These are phyloP conservation scores for Noctua pronuba DNA, from an alignment of 2,888 invertebrate genomes.

Conservation along the genomic window DNA sequence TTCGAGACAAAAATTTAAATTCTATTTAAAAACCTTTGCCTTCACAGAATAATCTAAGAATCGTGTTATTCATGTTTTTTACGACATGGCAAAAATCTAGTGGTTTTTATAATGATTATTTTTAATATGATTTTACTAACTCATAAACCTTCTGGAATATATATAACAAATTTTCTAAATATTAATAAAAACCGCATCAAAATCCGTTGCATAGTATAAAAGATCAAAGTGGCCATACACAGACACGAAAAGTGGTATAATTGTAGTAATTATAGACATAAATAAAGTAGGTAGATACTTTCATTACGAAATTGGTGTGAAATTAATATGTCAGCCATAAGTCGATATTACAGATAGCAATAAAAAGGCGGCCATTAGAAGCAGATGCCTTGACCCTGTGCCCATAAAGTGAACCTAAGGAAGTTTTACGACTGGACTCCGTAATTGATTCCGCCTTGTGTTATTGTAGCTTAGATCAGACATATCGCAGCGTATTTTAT, in stretches of 20 bases:
- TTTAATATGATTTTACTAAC: neutral
- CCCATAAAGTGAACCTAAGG: constrained; percentile 74
- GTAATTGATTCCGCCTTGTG: constrained; percentile 73
- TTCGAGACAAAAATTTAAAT: neutral
- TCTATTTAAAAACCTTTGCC: neutral
- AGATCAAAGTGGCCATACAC: neutral
- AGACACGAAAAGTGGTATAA: neutral
- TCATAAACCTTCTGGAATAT: neutral
- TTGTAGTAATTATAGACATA: neutral
- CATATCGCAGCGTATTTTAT: constrained; percentile 22
- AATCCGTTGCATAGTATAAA: neutral
- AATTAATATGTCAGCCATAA: constrained; percentile 69
- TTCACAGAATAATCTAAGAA: neutral
- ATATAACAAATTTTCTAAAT: neutral
- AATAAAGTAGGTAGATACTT: neutral
- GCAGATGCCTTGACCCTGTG: constrained; percentile 74
- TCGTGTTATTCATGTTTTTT: neutral
- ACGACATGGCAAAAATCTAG: neutral
- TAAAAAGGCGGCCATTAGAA: constrained; percentile 73
- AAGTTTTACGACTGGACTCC: constrained; percentile 73
- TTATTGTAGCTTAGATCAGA: constrained; percentile 62
- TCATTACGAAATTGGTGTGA: constrained; percentile 29
- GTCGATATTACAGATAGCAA: constrained; percentile 74
- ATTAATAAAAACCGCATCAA: neutral
- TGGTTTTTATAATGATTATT: neutral